Evolutionary conservation across 2,113 vertebrate genomes (phyloP).

Genomic region (Cavia aperea): DNA sequence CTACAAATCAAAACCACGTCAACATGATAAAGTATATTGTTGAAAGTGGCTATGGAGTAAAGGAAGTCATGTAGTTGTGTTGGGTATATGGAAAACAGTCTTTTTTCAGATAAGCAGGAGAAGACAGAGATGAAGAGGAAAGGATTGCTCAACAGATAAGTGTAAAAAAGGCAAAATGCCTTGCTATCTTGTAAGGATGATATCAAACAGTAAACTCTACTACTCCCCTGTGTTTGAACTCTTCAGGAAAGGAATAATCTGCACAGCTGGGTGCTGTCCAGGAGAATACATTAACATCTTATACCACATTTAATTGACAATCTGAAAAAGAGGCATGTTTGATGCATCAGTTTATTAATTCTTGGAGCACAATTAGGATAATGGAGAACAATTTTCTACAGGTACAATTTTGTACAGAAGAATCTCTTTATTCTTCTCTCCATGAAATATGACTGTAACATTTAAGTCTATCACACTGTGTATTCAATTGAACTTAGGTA

Average conservation of each 20-base stretch:
- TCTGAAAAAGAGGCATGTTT: neutral
- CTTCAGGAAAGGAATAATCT: neutral
- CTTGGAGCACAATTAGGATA: neutral
- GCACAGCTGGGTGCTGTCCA: accelerated
- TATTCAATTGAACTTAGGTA: neutral
- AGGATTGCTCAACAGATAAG: neutral
- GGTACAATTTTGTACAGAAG: neutral
- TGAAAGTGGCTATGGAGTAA: neutral
- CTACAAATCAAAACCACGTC: neutral
- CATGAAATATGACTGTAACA: neutral
- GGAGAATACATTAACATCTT: neutral
- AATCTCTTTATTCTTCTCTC: neutral
- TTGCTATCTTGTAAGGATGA: too few species aligned
- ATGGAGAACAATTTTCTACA: accelerated
- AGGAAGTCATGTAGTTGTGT: neutral
- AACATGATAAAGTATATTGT: neutral
- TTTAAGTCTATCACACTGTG: neutral
- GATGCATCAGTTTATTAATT: too few species aligned
- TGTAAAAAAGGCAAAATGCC: too few species aligned
- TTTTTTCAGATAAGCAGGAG: neutral
- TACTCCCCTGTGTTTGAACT: neutral
- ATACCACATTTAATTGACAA: accelerated
- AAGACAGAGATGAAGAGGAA: neutral
- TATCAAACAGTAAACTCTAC: neutral
- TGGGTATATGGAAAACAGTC: neutral